Evolutionary conservation across 2,797 vertebrate species (phyloP).

Genomic region (Pseudomugil gertrudae): DNA sequence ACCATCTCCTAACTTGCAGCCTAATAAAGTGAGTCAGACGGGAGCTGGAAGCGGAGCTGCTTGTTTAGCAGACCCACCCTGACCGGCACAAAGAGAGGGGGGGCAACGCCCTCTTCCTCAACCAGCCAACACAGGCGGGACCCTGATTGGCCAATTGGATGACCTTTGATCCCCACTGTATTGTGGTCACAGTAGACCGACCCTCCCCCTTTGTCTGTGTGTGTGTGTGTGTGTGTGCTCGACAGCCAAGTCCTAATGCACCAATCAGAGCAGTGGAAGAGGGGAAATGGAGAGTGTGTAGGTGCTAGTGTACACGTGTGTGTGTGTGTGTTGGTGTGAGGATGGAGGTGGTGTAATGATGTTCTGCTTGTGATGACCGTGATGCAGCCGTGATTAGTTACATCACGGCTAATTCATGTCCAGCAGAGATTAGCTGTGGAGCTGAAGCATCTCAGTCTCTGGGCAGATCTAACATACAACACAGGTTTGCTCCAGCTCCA

Average conservation of each 20-base stretch:
- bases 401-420: conserved; percentile 27
- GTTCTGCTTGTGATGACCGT: conserved; percentile 51
- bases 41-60: conserved; percentile 63
- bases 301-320: conserved; percentile 4
- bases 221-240: conserved; percentile 46
- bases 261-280: conserved; percentile 61
- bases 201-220: conserved; percentile 55
- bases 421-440: conserved; percentile 11
- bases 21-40: conserved; percentile 13
- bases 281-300: conserved; percentile 55
- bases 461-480: not conserved
- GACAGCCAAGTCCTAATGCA: conserved; percentile 63
- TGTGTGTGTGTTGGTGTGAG: conserved; percentile 10
- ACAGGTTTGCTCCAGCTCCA: too few species aligned
- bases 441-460: not conserved
- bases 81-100: conserved; percentile 71
- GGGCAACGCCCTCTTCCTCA: conserved; percentile 60
- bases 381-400: conserved; percentile 48
- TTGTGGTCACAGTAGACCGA: conserved; percentile 76
- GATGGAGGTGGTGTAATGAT: conserved; percentile 50
- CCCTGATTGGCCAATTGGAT: conserved; percentile 75
- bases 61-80: conserved; percentile 79
- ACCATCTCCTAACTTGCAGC: conserved; percentile 9
- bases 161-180: conserved; percentile 76
- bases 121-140: conserved; percentile 52